Percentiles rank a stretch among this genome's conserved stretches.
Conservation (phyloP, 2,113 vertebrate genomes). For the Fulmarus glacialis region DNA sequence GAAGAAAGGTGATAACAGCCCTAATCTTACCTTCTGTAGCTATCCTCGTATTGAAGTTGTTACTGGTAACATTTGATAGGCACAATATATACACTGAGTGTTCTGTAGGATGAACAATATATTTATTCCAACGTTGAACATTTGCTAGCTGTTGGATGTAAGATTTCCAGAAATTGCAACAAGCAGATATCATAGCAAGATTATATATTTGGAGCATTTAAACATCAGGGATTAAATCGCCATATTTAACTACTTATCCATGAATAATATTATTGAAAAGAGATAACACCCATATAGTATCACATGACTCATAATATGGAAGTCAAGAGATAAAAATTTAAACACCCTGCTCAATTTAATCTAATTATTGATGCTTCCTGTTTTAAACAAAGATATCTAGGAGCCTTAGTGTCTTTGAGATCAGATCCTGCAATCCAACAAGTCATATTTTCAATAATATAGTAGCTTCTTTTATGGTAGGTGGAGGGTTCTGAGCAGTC, state of each 20-base stretch:
- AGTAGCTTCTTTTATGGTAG: background rate
- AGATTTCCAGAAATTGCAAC: background rate
- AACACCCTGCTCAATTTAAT: background rate
- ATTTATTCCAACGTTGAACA: background rate
- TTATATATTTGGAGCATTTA: background rate
- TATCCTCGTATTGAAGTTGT: background rate
- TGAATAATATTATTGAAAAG: background rate
- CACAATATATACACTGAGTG: background rate
- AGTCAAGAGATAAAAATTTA: background rate
- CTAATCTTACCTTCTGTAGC: background rate
- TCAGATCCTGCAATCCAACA: background rate
- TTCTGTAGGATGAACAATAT: background rate
- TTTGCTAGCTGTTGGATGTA: background rate
- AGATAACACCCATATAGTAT: background rate
- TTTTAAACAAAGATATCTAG: background rate
- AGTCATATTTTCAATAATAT: background rate
- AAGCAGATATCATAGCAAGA: background rate
- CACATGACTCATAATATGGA: background rate
- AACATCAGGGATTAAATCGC: background rate
- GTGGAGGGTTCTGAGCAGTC: background rate
- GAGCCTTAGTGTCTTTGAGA: background rate
- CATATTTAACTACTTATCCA: background rate
- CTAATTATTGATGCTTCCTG: background rate
- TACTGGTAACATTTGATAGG: background rate
- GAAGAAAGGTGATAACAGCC: background rate